A percentile compares a stretch with the other conserved stretches of the same genome.
Conservation (phyloP, 1,140 invertebrate species). For the Drosophila repletoides region DNA sequence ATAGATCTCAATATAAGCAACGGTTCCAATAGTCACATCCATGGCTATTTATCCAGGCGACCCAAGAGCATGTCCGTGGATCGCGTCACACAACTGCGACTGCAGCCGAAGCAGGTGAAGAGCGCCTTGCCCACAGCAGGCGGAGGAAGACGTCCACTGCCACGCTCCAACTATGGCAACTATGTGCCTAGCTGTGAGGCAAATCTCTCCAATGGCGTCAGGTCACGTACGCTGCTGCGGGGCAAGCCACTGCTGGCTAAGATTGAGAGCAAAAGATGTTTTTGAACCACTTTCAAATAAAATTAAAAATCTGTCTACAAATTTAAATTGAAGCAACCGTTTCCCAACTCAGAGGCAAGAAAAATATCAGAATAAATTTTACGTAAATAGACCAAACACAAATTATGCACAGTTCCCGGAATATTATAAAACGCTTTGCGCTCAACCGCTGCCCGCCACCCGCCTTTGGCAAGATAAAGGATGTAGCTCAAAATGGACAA, state of each 20-base stretch:
- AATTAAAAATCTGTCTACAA: background rate
- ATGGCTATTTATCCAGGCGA: constrained; percentile 65
- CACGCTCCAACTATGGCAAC: background rate
- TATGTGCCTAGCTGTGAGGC: constrained; percentile 58
- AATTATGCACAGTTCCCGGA: constrained; percentile 16
- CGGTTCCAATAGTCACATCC: constrained; percentile 70
- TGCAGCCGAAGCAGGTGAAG: constrained; percentile 60
- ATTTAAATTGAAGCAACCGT: background rate
- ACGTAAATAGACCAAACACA: background rate
- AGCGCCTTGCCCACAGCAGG: constrained; percentile 47
- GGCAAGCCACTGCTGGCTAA: constrained; percentile 52
- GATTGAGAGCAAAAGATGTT: constrained; percentile 23
- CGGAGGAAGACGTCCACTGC: constrained; percentile 18
- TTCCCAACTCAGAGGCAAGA: too few species aligned
- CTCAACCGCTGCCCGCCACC: constrained; percentile 5
- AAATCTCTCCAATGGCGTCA: constrained; percentile 60
- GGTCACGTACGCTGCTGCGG: constrained; percentile 45
- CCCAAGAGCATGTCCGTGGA: constrained; percentile 81
- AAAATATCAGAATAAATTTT: background rate
- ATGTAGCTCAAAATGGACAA: background rate
- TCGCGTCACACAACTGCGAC: constrained; percentile 51
- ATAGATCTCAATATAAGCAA: constrained; percentile 69
- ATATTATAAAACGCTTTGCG: constrained; percentile 19
- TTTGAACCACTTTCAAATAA: background rate
- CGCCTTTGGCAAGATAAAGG: background rate